These are phyloP conservation scores for Galaxea fascicularis DNA, from an alignment of 92 coral and sea anemone species.

Conservation along the genomic window DNA sequence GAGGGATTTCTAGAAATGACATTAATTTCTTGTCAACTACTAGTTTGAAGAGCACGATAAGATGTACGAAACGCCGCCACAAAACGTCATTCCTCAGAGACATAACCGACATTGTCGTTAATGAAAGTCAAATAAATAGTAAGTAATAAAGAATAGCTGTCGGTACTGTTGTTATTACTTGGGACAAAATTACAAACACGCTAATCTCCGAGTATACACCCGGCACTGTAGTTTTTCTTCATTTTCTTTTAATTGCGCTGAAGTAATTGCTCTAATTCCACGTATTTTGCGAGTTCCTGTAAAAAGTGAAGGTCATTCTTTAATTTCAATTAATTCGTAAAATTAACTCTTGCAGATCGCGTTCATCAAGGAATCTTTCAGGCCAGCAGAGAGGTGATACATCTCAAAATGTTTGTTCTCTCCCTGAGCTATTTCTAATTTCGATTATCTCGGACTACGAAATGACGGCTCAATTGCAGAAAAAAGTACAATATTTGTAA, in stretches of 20 bases:
- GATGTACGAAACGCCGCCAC: neutral
- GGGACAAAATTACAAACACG: neutral
- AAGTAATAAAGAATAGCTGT: neutral
- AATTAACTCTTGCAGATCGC: neutral
- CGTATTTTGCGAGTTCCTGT: neutral
- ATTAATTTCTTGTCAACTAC: neutral
- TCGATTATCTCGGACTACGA: neutral
- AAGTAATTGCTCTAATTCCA: constrained; percentile 36
- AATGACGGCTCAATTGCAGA: neutral
- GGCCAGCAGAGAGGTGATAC: neutral
- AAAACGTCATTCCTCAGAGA: neutral
- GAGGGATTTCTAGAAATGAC: neutral
- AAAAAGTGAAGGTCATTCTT: neutral
- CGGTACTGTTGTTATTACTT: neutral
- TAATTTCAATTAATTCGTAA: neutral
- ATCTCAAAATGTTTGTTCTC: neutral
- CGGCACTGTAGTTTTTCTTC: neutral
- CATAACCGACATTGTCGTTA: neutral
- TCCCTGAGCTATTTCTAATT: neutral
- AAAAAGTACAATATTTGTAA: constrained; percentile 17
- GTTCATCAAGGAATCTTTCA: neutral
- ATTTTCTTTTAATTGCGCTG: constrained; percentile 6
- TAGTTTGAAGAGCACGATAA: neutral
- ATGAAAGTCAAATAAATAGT: neutral
- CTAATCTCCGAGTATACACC: neutral